Evolutionary conservation across 2,888 invertebrate genomes (phyloP).

Genomic region (Tachina grossa): DNA sequence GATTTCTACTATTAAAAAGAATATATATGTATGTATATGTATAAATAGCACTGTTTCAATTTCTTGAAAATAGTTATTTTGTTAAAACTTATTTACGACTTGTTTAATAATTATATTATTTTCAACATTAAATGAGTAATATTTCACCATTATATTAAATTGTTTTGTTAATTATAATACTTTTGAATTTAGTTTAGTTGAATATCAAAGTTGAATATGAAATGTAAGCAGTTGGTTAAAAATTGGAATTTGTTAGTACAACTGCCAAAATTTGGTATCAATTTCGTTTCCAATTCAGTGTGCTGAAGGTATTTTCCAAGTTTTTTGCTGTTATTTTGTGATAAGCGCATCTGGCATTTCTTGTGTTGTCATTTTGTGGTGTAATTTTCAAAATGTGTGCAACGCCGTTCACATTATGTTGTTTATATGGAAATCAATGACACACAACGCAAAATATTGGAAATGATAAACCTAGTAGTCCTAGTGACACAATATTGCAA

Average conservation of each 20-base stretch:
- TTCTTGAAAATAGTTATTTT: slow-evolving; percentile 21
- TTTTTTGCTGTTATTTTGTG: too few species aligned
- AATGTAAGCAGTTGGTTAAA: background rate
- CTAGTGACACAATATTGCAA: too few species aligned
- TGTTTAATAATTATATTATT: slow-evolving; percentile 7
- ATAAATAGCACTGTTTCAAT: slow-evolving; percentile 24
- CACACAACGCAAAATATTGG: too few species aligned
- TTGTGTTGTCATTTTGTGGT: too few species aligned
- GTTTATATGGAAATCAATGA: too few species aligned
- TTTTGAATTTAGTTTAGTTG: background rate
- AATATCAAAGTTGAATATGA: background rate
- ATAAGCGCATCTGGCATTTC: too few species aligned
- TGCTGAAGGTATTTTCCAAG: too few species aligned
- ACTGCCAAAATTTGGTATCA: background rate
- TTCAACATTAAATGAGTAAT: slow-evolving; percentile 11
- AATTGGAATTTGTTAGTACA: background rate
- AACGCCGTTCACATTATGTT: too few species aligned
- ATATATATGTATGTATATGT: background rate
- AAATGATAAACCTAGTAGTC: too few species aligned
- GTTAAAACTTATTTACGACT: slow-evolving; percentile 21
- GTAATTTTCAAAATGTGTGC: too few species aligned
- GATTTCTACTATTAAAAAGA: background rate
- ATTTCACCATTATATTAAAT: slow-evolving; percentile 37
- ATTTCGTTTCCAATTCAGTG: too few species aligned
- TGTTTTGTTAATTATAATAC: background rate